A percentile compares a stretch with the other conserved stretches of the same genome.
Conservation (phyloP, 2,113 vertebrate species). For the Notarius lentiginosus region DNA sequence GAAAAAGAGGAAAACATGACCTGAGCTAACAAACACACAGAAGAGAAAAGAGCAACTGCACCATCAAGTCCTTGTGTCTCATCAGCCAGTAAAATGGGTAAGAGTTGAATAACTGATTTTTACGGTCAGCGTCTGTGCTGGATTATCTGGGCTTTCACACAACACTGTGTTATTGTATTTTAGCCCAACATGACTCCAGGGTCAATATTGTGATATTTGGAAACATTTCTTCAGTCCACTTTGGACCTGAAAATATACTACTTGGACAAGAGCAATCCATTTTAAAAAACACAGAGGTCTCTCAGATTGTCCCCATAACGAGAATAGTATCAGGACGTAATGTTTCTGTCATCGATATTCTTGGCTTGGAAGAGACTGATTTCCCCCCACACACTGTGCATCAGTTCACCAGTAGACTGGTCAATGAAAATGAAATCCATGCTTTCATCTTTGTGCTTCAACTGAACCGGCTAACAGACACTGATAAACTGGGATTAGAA, state of each 20-base stretch:
- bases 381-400: background rate
- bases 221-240: constrained; percentile 33
- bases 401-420: background rate
- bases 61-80: background rate
- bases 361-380: constrained; percentile 15
- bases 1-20: background rate
- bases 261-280: background rate
- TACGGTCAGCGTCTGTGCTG: too few species aligned
- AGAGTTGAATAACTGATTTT: background rate
- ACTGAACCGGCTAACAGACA: constrained; percentile 20
- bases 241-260: constrained; percentile 28
- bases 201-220: constrained; percentile 34
- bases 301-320: background rate
- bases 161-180: background rate
- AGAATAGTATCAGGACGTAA: constrained; percentile 16
- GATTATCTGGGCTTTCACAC: background rate
- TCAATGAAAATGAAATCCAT: constrained; percentile 25
- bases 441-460: constrained; percentile 40
- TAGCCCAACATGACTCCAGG: background rate
- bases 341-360: constrained; percentile 28
- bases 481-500: constrained; percentile 13
- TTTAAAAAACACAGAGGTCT: background rate
- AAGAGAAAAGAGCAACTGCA: background rate
- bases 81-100: background rate
- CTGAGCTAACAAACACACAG: background rate